Evolutionary conservation across 2,888 invertebrate genomes (phyloP).

Genomic region (Yponomeuta sedellus): DNA sequence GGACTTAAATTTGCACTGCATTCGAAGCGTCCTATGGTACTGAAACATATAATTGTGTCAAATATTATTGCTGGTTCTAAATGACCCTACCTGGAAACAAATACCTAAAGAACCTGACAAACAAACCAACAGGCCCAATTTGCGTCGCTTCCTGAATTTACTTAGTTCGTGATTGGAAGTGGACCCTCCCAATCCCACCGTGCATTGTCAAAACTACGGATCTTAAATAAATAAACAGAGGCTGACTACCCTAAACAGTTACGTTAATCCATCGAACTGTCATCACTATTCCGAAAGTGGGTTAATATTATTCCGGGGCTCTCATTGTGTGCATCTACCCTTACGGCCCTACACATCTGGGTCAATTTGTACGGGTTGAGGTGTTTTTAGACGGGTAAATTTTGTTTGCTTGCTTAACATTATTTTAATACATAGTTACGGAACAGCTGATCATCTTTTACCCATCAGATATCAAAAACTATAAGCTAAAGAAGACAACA

Average conservation of each 20-base stretch:
- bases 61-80: too few relatives aligned
- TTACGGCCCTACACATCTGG: conserved; percentile 6
- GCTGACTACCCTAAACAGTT: background rate
- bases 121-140: background rate
- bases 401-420: background rate
- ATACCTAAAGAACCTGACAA: too few relatives aligned
- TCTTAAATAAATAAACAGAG: background rate
- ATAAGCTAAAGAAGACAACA: too few relatives aligned
- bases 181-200: background rate
- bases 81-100: too few relatives aligned
- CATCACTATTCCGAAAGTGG: background rate
- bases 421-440: too few relatives aligned
- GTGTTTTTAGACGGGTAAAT: background rate
- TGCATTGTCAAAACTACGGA: background rate
- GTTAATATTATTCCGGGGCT: background rate
- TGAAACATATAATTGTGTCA: too few relatives aligned
- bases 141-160: background rate
- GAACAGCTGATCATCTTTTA: too few relatives aligned
- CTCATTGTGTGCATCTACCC: conserved; percentile 2
- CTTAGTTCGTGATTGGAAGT: background rate
- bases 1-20: too few relatives aligned
- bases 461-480: too few relatives aligned
- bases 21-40: too few relatives aligned
- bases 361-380: conserved; percentile 5
- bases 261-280: background rate